phyloP scores from a whole-genome alignment of 2,113 vertebrate species.

The Vireo altiloquus region DNA sequence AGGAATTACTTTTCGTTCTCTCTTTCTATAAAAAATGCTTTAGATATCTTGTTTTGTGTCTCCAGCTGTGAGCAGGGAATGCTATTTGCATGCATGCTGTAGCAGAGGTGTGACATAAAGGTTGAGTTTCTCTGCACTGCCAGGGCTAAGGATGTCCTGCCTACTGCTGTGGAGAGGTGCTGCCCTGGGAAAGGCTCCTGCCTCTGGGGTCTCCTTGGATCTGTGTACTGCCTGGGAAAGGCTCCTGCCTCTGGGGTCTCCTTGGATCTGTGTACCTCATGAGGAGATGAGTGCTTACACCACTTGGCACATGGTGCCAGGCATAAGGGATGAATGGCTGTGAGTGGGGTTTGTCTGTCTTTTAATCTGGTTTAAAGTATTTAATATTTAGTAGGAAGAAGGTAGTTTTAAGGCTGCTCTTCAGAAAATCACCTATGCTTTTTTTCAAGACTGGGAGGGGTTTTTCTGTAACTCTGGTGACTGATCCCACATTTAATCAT shows the following conservation, averaged over 20 bases:
- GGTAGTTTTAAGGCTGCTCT: not conserved
- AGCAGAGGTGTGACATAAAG: not conserved
- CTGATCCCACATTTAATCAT: not conserved
- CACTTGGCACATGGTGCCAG: not conserved
- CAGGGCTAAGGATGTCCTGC: not conserved
- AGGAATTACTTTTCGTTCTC: not conserved
- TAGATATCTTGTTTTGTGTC: not conserved
- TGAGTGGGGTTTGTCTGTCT: not conserved
- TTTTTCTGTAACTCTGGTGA: not conserved
- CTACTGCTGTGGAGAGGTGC: not conserved
- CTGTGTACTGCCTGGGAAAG: not conserved
- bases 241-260: not conserved
- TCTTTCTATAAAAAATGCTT: not conserved
- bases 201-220: fast-evolving
- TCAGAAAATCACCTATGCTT: not conserved
- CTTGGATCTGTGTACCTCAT: too few species aligned
- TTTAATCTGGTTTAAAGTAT: not conserved
- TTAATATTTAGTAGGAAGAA: not conserved
- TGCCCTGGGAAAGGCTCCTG: not conserved
- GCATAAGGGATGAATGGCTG: not conserved
- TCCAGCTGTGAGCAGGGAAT: not conserved
- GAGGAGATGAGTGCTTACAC: fast-evolving
- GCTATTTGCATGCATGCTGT: too few species aligned
- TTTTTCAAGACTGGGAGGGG: not conserved
- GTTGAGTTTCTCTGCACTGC: not conserved